Base-by-base conservation (phyloP, 1,140 invertebrate genomes). In the Saccostrea echinata region DNA sequence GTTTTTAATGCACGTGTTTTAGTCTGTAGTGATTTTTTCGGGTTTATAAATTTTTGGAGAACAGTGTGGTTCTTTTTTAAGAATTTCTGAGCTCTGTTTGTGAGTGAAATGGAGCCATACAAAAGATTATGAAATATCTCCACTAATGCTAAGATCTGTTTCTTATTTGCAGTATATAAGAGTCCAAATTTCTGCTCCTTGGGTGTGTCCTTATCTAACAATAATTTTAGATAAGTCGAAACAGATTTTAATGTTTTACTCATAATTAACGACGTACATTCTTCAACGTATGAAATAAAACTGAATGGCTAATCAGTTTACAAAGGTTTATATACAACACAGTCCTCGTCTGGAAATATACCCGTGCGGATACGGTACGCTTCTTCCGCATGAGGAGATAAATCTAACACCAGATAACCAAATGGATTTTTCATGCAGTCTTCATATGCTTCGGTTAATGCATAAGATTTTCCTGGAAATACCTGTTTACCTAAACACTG, bases 391-490 rank as follows among this genome's bases (percentile, higher is more conserved):
- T 71, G 33, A 24, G 86, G 86, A 16, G 86, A 84, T n/a, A 88
- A 53, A 68, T 88, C 81, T 3, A 88, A 53, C 9, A 84, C 82
- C 21, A 88, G 61, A 68, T 88, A 84, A 18, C 82, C 82, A 51
- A 51, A 88, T 13, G 55, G 21, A 35, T 76, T n/a, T 30, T 18
- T 35, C 55, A 76, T 81, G 24, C 30, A 55, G 53, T 86, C 71
- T 86, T 27, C 18, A 53, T 86, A 86, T 33, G 76, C 71, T 84
- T 88, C 86, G n/a, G 84, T 64, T 27, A 84, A 33, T 13, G 43
- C 82, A 16, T 61, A 18, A 68, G 11, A n/a, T 52, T 83, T 24
- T n/a, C 61, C 35, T 8, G 82, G 86, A 71, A 84, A 84, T 18
- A 84, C 30, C 51, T 88, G 86, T 21, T 57, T 21, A 43, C 21